Conservation (phyloP, 2,797 vertebrate species). For the Hemibagrus guttatus region DNA sequence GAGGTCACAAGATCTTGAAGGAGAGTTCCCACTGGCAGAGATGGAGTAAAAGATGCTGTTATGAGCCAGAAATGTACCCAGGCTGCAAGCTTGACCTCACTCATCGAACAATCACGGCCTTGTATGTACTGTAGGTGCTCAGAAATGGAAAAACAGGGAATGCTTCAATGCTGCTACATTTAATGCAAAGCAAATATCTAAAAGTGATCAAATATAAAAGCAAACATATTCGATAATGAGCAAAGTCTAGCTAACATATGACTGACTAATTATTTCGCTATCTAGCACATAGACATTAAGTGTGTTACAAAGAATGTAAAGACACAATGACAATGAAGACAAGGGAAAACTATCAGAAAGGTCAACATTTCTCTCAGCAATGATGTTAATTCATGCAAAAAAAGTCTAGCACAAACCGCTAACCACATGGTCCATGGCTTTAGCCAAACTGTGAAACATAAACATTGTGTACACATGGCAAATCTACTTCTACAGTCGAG, state of each 20-base stretch:
- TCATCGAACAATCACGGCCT: conserved; percentile 22
- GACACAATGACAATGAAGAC: not conserved
- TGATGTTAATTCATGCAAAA: not conserved
- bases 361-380: not conserved
- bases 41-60: conserved; percentile 21
- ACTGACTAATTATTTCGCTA: not conserved
- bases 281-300: not conserved
- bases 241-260: not conserved
- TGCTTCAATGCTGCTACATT: conserved; percentile 22
- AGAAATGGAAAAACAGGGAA: conserved; percentile 19
- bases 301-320: not conserved
- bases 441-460: conserved; percentile 5
- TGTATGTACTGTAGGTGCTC: conserved; percentile 26
- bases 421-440: not conserved
- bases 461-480: not conserved
- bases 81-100: conserved; percentile 38
- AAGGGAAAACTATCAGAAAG: not conserved
- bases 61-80: conserved; percentile 28
- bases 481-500: not conserved
- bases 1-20: conserved; percentile 71
- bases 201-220: not conserved
- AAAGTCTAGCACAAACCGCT: not conserved
- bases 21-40: conserved; percentile 48
- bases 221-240: not conserved
- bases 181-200: not conserved